Evolutionary conservation across 2,888 invertebrate genomes (phyloP), one percentile per base, ranked within the genome.

Genomic region (Thumatha senex): DNA sequence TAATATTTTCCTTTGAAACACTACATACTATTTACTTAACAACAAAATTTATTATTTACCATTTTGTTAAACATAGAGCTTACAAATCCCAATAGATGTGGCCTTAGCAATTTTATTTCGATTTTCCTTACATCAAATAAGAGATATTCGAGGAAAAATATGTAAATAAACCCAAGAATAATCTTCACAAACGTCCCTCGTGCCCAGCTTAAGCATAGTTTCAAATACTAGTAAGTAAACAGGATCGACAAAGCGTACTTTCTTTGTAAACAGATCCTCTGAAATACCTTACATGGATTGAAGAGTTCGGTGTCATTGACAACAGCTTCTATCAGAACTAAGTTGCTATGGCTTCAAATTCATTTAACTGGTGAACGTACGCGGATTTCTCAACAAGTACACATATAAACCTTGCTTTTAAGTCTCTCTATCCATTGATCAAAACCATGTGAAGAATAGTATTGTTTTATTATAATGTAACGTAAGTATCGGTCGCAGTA

Each of bases 251-350:
- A 74, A 79, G 69, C 74, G 65, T 81, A 74, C 81, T 83, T 81
- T 79, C 80, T 81, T 81, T 81, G 79, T 77, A 81, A 83, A 76
- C 73, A 67, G 78, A 82, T 81, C 78, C 76, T 52, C 39, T 63
- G 63, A 72, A 76, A 72, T 72, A 56, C 67, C 64, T 70, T 65
- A 65, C 68, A 68, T 55, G 67, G 69, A 66, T 65, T 67, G 68
- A 65, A 70, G 65, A 24, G 70, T 66, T 58, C 49, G 59, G 59
- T 67, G 59, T 63, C 63, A 66, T 54, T 65, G 61, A 68, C 67
- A 72, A 70, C 61, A 67, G 72, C 69, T 72, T 71, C 52, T 65
- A 51, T 53, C 41, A 47, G 31, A 9, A 30, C 14, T n/a, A 40
- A 35, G 54, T 40, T 51, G 38, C 33, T 45, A 38, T n/a, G 18